A percentile compares a stretch with the other conserved stretches of the same genome.
These are phyloP conservation scores for Schizaphis graminum DNA, from an alignment of 2,888 invertebrate genomes.

Conservation along the genomic window DNA sequence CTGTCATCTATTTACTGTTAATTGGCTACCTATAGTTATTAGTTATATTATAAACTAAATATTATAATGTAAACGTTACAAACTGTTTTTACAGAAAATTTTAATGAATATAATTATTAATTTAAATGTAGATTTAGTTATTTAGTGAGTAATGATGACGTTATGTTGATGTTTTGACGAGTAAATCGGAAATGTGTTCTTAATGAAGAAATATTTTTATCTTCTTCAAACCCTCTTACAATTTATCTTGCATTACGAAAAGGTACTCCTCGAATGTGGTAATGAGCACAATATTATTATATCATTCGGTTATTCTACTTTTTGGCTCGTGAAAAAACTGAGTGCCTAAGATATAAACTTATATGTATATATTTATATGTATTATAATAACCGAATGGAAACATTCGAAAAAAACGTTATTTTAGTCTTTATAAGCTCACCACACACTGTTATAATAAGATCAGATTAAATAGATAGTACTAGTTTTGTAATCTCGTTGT, in stretches of 20 bases:
- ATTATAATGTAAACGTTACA: too few relatives aligned
- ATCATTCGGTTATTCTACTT: not conserved
- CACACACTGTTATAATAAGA: not conserved
- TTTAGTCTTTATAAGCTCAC: not conserved
- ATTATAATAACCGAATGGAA: not conserved
- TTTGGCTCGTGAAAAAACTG: not conserved
- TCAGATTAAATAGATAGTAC: not conserved
- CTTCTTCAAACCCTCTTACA: not conserved
- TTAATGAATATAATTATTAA: too few relatives aligned
- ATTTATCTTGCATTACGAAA: not conserved
- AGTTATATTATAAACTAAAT: too few relatives aligned
- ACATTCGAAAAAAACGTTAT: not conserved
- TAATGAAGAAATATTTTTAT: not conserved
- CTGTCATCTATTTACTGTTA: not conserved
- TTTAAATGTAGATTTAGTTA: not conserved
- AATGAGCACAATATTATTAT: not conserved
- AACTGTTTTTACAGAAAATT: too few relatives aligned
- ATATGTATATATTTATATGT: not conserved
- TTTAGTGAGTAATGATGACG: not conserved
- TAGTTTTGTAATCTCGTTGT: not conserved
- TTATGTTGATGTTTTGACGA: not conserved
- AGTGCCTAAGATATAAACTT: not conserved
- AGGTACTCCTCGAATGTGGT: not conserved
- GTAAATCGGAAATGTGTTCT: not conserved
- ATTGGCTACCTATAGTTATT: not conserved